A percentile compares a stretch with the other conserved stretches of the same genome.
Conservation (phyloP, 2,797 vertebrate genomes). For the Gymnodraco acuticeps region DNA sequence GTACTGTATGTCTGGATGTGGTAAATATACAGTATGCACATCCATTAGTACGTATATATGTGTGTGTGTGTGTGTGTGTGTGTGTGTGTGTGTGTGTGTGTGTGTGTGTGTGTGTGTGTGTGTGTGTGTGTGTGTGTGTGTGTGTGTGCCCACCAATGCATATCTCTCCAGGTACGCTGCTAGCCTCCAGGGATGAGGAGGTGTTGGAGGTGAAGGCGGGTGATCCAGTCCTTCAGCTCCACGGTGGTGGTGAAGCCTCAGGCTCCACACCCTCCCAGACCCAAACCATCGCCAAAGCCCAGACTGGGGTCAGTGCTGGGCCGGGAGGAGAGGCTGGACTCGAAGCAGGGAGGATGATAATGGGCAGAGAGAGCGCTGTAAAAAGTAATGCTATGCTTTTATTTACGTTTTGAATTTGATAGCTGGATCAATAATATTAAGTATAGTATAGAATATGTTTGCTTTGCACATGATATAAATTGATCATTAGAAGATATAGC, state of each 20-base stretch:
- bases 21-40: conserved; percentile 46
- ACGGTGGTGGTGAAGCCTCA: conserved; percentile 71
- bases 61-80: too few species aligned
- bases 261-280: conserved; percentile 73
- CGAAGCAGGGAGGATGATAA: conserved; percentile 67
- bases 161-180: conserved; percentile 79
- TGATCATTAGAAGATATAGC: not conserved
- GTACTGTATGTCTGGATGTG: conserved; percentile 28
- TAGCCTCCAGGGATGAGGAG: conserved; percentile 78
- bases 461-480: not conserved
- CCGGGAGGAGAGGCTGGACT: conserved; percentile 57
- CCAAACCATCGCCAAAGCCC: conserved; percentile 63
- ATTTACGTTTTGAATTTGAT: conserved; percentile 8
- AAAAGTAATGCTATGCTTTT: conserved; percentile 70
- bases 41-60: conserved; percentile 46
- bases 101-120: conserved; percentile 16
- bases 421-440: too few species aligned
- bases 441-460: not conserved
- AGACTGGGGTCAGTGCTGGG: conserved; percentile 60
- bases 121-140: conserved; percentile 36
- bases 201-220: conserved; percentile 82
- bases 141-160: conserved; percentile 69
- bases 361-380: conserved; percentile 67
- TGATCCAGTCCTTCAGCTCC: conserved; percentile 79
- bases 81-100: too few species aligned